Conservation (phyloP, 2,797 vertebrate species). For the Tympanoctomys barrerae region DNA sequence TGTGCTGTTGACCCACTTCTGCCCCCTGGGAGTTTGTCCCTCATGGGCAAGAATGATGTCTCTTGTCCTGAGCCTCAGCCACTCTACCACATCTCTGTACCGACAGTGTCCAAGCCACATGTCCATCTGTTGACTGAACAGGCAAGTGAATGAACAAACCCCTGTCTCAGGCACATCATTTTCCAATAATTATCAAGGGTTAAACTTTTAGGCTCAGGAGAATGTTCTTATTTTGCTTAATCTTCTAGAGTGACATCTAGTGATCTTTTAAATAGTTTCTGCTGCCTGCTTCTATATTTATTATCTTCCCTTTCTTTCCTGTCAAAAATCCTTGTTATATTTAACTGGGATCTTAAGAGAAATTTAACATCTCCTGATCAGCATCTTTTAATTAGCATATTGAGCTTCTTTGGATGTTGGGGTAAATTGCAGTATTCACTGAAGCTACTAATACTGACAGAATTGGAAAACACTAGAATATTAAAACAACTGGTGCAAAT, state of each 20-base stretch:
- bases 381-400: constrained; percentile 88
- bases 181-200: constrained; percentile 47
- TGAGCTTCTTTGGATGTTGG: constrained; percentile 81
- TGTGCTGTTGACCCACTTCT: background rate
- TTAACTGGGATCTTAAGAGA: constrained; percentile 88
- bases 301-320: constrained; percentile 85
- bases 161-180: background rate
- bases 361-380: constrained; percentile 86
- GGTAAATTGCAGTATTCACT: constrained; percentile 83
- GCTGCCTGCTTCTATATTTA: constrained; percentile 86
- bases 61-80: background rate
- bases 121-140: background rate
- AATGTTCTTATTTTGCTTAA: constrained; percentile 69
- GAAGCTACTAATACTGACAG: constrained; percentile 85
- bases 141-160: background rate
- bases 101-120: rapidly evolving
- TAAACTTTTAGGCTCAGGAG: constrained; percentile 63
- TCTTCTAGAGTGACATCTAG: constrained; percentile 81
- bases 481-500: constrained; percentile 81
- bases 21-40: background rate
- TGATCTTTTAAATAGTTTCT: constrained; percentile 86
- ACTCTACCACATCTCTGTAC: background rate
- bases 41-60: background rate
- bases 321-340: constrained; percentile 87
- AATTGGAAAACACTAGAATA: constrained; percentile 86